Base-by-base conservation (phyloP, 2,797 vertebrate species). In the Microchirus variegatus region DNA sequence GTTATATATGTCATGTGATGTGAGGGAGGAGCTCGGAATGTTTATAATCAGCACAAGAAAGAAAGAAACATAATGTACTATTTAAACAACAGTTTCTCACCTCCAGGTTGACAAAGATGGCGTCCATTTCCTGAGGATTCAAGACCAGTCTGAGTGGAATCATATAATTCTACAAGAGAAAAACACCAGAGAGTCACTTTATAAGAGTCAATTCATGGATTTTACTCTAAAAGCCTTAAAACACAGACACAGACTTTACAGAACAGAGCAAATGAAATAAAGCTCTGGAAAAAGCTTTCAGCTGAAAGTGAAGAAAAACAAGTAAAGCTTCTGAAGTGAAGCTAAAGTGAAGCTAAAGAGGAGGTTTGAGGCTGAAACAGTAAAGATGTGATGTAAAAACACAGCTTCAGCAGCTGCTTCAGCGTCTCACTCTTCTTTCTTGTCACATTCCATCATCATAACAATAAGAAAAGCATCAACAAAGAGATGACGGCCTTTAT, bases 61-160 rank as follows among this genome's bases (percentile, higher is more conserved):
- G 1, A 22, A 22, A 22, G 22, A 22, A 22, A 22, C 22, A 22
- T 22, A 22, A 5, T 22, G 22, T 22, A 22, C n/a, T n/a, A n/a
- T n/a, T n/a, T n/a, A n/a, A n/a, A n/a, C n/a, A 2, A 8, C 18
- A 13, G 8, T 9, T 31, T 68, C 91, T 86, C 85, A 97, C 98
- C 96, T 98, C 98, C 44, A 99, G 86, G 80, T 99, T 99, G 86
- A 98, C 96, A 81, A 99, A 99, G 86, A 99, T 94, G 3, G 95
- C 92, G 48, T 94, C 94, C 95, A 98, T 95, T 63, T 99, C 97
- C 0, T 94, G 93, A 0, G 93, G 91, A 74, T 87, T 94, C 78
- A 99, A 91, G n/a, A 98, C 93, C 77, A 93, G 93, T 83, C 94
- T 94, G 89, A 99, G 70, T 0, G 98, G 97, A 53, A 92, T 94